Evolutionary conservation across 1,140 invertebrate species (phyloP).

Genomic region (Prorops nasuta): DNA sequence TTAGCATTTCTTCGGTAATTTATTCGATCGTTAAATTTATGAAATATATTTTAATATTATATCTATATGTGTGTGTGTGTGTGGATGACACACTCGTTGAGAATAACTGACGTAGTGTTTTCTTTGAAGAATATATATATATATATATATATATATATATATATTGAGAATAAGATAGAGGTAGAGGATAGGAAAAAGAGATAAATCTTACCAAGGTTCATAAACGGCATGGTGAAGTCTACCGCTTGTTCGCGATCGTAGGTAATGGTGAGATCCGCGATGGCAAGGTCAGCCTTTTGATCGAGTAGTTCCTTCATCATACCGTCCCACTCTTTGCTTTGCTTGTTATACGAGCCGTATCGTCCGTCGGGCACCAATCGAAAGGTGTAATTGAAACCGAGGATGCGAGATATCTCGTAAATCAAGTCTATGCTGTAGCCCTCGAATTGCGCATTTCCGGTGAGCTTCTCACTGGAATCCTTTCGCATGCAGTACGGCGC

Average conservation of each 20-base stretch:
- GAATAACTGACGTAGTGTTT: too few relatives aligned
- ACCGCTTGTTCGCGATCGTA: constrained; percentile 86
- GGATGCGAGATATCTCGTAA: constrained; percentile 80
- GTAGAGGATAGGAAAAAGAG: too few relatives aligned
- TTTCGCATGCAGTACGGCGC: constrained; percentile 90
- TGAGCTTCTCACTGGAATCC: constrained; percentile 74
- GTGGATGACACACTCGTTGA: too few relatives aligned
- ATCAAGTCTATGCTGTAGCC: constrained; percentile 86
- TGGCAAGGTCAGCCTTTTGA: constrained; percentile 87
- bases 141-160: too few relatives aligned
- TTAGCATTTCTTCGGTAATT: too few relatives aligned
- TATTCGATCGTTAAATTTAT: too few relatives aligned
- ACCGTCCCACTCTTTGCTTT: constrained; percentile 88
- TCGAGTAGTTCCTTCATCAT: constrained; percentile 90
- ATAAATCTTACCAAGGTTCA: constrained; percentile 74
- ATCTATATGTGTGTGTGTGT: too few relatives aligned
- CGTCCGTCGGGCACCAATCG: constrained; percentile 76
- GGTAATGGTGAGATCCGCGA: constrained; percentile 92
- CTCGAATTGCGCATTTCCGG: constrained; percentile 85
- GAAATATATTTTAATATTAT: too few relatives aligned
- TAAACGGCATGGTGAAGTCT: constrained; percentile 94
- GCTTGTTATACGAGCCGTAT: constrained; percentile 76
- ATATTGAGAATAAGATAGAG: too few relatives aligned
- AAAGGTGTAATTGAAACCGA: constrained; percentile 90
- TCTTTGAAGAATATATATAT: too few relatives aligned